Percentiles rank a stretch among this genome's conserved stretches.
phyloP scores from a whole-genome alignment of 2,888 invertebrate genomes.

The Digitonthophagus gazella region DNA sequence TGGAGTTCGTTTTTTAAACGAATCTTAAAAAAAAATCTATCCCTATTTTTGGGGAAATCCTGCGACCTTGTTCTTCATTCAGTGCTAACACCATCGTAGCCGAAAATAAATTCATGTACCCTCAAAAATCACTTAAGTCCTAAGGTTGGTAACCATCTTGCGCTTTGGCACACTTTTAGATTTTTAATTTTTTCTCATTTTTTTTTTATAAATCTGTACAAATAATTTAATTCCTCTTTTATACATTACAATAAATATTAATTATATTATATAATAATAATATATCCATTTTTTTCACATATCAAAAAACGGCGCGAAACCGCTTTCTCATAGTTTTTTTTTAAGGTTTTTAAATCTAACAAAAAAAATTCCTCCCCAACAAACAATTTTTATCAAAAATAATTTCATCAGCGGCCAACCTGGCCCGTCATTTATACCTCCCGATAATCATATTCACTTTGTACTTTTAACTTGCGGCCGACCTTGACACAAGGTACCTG shows the following conservation, averaged over 20 bases:
- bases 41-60: slow-evolving; percentile 3
- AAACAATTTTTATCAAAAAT: slow-evolving; percentile 66
- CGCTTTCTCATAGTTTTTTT: slow-evolving; percentile 43
- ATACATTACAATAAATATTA: slow-evolving; percentile 52
- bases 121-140: slow-evolving; percentile 34
- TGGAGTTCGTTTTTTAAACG: slow-evolving; percentile 40
- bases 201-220: slow-evolving; percentile 49
- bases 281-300: slow-evolving; percentile 55
- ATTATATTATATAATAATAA: slow-evolving; percentile 46
- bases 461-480: slow-evolving; percentile 49
- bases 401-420: slow-evolving; percentile 50
- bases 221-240: slow-evolving; percentile 53
- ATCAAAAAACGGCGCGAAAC: slow-evolving; percentile 49
- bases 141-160: slow-evolving; percentile 51
- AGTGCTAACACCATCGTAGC: slow-evolving; percentile 43
- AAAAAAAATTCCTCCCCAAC: slow-evolving; percentile 58
- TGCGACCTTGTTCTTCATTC: slow-evolving; percentile 21
- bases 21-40: slow-evolving; percentile 28
- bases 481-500: slow-evolving; percentile 48
- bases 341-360: slow-evolving; percentile 53
- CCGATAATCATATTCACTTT: slow-evolving; percentile 45
- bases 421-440: slow-evolving; percentile 47
- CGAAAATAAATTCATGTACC: slow-evolving; percentile 52
- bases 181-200: slow-evolving; percentile 3
- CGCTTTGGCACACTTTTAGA: slow-evolving; percentile 53